A percentile compares a stretch with the other conserved stretches of the same genome.
Evolutionary conservation across 2,797 vertebrate genomes (phyloP).

Genomic region (Antrozous pallidus): DNA sequence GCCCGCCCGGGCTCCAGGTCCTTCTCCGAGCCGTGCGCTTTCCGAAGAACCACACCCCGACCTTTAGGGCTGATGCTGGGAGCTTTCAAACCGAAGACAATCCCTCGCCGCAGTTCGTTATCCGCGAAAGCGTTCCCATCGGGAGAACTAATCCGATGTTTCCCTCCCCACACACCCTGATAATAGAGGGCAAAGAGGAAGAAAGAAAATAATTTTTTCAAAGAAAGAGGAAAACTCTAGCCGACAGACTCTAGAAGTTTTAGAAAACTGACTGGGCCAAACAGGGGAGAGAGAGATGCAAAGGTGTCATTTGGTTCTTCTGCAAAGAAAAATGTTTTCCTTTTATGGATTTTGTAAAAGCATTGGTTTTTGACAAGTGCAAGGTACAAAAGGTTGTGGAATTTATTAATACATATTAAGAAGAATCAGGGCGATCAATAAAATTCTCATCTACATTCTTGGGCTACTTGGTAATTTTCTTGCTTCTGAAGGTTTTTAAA

Average conservation of each 20-base stretch:
- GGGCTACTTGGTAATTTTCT: slow-evolving; percentile 87
- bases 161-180: slow-evolving; percentile 23
- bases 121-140: slow-evolving; percentile 38
- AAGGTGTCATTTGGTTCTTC: slow-evolving; percentile 76
- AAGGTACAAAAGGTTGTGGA: slow-evolving; percentile 87
- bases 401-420: slow-evolving; percentile 90
- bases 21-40: neutral
- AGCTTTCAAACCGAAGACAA: slow-evolving; percentile 48
- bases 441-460: slow-evolving; percentile 88
- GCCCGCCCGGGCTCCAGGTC: neutral
- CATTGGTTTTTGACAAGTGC: slow-evolving; percentile 83
- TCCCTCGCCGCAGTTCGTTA: slow-evolving; percentile 31
- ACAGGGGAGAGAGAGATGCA: slow-evolving; percentile 14
- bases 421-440: slow-evolving; percentile 89
- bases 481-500: slow-evolving; percentile 87
- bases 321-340: slow-evolving; percentile 77
- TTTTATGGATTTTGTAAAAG: slow-evolving; percentile 83
- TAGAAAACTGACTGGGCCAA: slow-evolving; percentile 54
- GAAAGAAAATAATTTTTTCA: slow-evolving; percentile 4
- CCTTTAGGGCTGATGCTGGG: slow-evolving; percentile 19
- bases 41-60: slow-evolving; percentile 58
- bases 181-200: slow-evolving; percentile 20
- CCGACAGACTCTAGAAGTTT: slow-evolving; percentile 69
- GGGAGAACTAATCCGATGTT: slow-evolving; percentile 40
- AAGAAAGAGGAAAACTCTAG: slow-evolving; percentile 41